Conservation (phyloP, 1,140 invertebrate genomes). For the Halotydeus destructor region DNA sequence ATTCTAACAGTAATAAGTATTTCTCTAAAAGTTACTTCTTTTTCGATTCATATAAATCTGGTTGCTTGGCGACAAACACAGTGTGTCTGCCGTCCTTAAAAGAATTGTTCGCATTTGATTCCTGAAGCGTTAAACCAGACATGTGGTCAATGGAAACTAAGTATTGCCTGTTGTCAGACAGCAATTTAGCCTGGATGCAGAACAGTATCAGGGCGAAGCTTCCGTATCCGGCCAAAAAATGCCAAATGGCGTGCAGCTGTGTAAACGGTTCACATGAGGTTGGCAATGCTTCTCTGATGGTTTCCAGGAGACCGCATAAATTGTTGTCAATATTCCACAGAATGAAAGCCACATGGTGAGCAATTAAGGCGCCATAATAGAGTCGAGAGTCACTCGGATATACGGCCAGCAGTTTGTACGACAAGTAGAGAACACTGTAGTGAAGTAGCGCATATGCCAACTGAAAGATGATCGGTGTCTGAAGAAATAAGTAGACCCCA, state of each 20-base stretch:
- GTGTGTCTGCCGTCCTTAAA: too few species aligned
- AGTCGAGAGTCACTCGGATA: conserved; percentile 1
- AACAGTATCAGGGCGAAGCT: not conserved
- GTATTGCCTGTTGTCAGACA: too few species aligned
- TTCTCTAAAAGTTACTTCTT: too few species aligned
- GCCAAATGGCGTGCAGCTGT: conserved; percentile 24
- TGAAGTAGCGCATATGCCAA: conserved; percentile 14
- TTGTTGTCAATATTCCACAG: conserved; percentile 17
- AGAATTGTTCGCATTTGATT: too few species aligned
- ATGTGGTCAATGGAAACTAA: too few species aligned
- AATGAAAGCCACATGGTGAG: conserved; percentile 13
- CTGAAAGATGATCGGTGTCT: conserved; percentile 17
- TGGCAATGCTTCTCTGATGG: conserved; percentile 9
- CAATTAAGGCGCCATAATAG: conserved; percentile 8
- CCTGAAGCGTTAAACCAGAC: too few species aligned
- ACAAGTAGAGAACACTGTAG: conserved; percentile 2
- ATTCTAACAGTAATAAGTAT: too few species aligned
- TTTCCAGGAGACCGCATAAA: conserved; percentile 10
- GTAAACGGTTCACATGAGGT: conserved; percentile 17
- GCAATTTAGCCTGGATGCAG: too few species aligned
- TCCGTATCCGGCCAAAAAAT: conserved; percentile 20
- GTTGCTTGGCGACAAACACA: too few species aligned
- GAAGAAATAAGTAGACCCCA: conserved; percentile 14
- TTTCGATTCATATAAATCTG: too few species aligned
- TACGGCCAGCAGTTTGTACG: not conserved